phyloP scores from a whole-genome alignment of 2,888 invertebrate genomes.

The Julus scanicus region DNA sequence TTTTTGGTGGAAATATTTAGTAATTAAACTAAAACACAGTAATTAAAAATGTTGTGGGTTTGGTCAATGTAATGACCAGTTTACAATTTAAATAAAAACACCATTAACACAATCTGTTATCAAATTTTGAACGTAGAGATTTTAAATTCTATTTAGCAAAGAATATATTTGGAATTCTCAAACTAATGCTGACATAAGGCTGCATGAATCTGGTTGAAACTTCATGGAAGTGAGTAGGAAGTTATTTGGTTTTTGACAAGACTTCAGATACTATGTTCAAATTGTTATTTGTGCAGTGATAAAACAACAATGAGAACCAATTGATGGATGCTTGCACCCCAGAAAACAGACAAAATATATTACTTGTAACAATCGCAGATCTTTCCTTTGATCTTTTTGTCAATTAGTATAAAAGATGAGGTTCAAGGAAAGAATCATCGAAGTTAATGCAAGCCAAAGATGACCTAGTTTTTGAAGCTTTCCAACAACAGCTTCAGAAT shows the following conservation, averaged over 20 bases:
- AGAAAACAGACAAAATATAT: background rate
- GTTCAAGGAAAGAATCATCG: background rate
- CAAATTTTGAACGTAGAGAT: slow-evolving; percentile 1
- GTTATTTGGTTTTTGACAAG: background rate
- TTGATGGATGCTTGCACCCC: background rate
- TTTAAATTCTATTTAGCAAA: background rate
- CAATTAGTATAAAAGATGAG: background rate
- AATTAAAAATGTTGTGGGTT: background rate
- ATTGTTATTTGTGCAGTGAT: background rate
- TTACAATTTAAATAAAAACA: background rate
- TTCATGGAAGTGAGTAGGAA: background rate
- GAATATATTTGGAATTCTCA: background rate
- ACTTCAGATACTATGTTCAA: background rate
- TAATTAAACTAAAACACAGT: slow-evolving; percentile 1
- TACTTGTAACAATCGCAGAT: background rate
- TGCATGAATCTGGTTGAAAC: background rate
- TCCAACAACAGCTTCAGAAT: background rate
- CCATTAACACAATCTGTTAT: slow-evolving; percentile 11
- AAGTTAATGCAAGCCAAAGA: background rate
- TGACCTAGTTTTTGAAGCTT: background rate
- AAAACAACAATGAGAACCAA: background rate
- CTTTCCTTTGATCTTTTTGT: background rate
- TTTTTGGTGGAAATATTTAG: background rate
- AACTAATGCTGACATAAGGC: background rate
- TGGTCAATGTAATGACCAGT: background rate